Conservation (phyloP, 2,113 vertebrate species). For the Stigmatopora argus region DNA sequence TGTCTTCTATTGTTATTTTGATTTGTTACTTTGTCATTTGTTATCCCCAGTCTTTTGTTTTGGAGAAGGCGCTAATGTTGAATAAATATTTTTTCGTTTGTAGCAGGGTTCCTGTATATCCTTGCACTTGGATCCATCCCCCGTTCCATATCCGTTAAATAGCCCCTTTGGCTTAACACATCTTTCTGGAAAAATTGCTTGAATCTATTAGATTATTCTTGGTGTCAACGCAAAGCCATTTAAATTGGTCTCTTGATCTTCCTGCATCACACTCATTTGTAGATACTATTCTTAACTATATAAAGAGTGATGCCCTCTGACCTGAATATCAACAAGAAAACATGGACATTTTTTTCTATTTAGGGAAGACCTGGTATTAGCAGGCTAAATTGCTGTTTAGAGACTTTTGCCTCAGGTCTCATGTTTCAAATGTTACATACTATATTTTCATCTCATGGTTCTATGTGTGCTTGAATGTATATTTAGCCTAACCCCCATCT, state of each 20-base stretch:
- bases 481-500: constrained; percentile 44
- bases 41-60: too few relatives aligned
- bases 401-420: constrained; percentile 11
- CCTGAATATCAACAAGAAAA: constrained; percentile 40
- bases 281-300: constrained; percentile 23
- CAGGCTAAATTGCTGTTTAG: constrained; percentile 1
- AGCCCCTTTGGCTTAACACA: too few relatives aligned
- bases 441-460: constrained; percentile 45
- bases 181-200: not conserved
- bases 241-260: constrained; percentile 39
- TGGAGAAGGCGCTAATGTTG: too few relatives aligned
- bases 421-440: constrained; percentile 7
- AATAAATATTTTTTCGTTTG: too few relatives aligned
- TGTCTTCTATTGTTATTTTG: too few relatives aligned
- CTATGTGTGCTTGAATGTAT: constrained; percentile 42
- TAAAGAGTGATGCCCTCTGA: constrained; percentile 37
- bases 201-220: not conserved
- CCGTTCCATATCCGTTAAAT: too few relatives aligned
- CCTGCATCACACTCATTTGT: constrained; percentile 11
- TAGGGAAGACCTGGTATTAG: constrained; percentile 14
- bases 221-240: constrained; percentile 24
- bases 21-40: too few relatives aligned
- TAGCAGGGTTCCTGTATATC: too few relatives aligned
- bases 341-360: constrained; percentile 33
- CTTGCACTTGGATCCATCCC: too few relatives aligned